Evolutionary conservation across 2,888 invertebrate species (phyloP).

Genomic region (Aleiodes alternator): DNA sequence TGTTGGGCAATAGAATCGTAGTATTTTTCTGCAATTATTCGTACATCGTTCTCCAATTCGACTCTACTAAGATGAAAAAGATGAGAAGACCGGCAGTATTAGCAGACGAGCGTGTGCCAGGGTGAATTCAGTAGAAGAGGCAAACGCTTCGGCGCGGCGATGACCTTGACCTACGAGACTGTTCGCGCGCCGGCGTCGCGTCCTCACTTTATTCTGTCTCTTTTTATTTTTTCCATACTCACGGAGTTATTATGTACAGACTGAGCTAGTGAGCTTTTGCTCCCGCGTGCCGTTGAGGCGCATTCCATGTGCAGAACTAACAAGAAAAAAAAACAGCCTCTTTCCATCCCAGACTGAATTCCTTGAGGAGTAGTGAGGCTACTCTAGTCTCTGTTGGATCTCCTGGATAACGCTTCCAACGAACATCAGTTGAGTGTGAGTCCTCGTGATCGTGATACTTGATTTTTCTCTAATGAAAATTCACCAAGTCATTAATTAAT

Average conservation of each 20-base stretch:
- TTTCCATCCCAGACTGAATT: slow-evolving; percentile 50
- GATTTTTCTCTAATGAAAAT: too few species aligned
- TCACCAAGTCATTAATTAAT: not conserved
- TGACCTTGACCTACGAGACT: slow-evolving; percentile 72
- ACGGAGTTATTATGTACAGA: not conserved
- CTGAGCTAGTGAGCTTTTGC: slow-evolving; percentile 38
- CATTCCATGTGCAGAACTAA: slow-evolving; percentile 41
- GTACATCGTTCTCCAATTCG: not conserved
- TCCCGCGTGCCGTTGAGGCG: slow-evolving; percentile 21
- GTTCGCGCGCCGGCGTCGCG: slow-evolving; percentile 73
- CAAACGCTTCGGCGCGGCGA: slow-evolving; percentile 39
- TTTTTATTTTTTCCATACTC: slow-evolving; percentile 2
- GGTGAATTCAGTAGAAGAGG: slow-evolving; percentile 33
- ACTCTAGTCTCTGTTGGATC: slow-evolving; percentile 45
- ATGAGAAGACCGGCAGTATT: slow-evolving; percentile 14
- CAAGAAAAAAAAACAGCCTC: slow-evolving; percentile 45
- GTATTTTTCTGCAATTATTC: too few species aligned
- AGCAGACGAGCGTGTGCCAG: slow-evolving; percentile 23
- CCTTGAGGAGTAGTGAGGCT: slow-evolving; percentile 16
- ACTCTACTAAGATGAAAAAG: not conserved
- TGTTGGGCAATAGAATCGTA: too few species aligned
- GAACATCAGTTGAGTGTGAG: slow-evolving; percentile 61
- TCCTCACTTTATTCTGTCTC: slow-evolving; percentile 52
- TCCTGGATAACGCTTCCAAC: slow-evolving; percentile 55
- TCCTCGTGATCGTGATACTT: slow-evolving; percentile 51